Evolutionary conservation across 1,140 invertebrate genomes (phyloP).

Genomic region (Metaphire vulgaris): DNA sequence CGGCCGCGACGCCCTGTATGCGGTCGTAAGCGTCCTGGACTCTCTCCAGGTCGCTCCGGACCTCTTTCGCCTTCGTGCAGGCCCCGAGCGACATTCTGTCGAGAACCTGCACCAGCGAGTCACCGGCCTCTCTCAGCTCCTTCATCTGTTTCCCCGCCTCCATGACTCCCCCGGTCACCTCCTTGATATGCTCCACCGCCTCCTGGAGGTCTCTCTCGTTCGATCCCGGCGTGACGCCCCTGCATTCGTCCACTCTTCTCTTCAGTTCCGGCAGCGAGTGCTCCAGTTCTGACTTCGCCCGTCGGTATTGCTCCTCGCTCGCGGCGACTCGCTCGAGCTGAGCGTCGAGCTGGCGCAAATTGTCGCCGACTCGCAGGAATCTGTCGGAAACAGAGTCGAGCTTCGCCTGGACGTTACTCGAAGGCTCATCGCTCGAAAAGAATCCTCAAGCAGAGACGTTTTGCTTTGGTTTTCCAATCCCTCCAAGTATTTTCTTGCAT

Average conservation of each 20-base stretch:
- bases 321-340: neutral
- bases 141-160: constrained; percentile 23
- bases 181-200: neutral
- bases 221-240: neutral
- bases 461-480: neutral
- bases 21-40: constrained; percentile 70
- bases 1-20: constrained; percentile 64
- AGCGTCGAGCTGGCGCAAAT: neutral
- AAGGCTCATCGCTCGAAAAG: neutral
- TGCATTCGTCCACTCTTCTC: neutral
- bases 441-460: neutral
- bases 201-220: constrained; percentile 5
- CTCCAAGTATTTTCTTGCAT: neutral
- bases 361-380: neutral
- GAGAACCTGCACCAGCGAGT: constrained; percentile 56
- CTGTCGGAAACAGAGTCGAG: neutral
- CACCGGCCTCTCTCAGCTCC: constrained; percentile 29
- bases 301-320: neutral
- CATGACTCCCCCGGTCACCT: constrained; percentile 19
- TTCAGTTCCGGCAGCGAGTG: neutral
- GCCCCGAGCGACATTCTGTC: constrained; percentile 60
- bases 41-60: constrained; percentile 81
- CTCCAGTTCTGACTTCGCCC: neutral
- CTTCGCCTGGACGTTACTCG: neutral
- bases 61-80: constrained; percentile 35